Conservation (phyloP, 64 coral and sea anemone species). For the Cladopsammia gracilis region DNA sequence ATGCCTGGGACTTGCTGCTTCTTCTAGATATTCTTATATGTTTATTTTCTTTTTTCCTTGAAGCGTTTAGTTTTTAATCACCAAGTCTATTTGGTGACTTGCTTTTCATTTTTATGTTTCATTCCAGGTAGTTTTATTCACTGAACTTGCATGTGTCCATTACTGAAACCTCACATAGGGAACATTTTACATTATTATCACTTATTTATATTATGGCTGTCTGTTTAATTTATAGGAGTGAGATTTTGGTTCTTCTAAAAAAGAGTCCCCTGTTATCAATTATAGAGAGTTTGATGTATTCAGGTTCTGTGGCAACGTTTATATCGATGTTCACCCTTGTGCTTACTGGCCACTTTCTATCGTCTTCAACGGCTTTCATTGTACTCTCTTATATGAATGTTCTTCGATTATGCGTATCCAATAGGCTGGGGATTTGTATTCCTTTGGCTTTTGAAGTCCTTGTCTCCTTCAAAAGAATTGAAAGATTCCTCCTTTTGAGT, state of each 20-base stretch:
- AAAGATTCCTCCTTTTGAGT: not conserved
- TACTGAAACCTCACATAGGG: too few relatives aligned
- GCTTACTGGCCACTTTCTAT: not conserved
- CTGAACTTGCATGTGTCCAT: too few relatives aligned
- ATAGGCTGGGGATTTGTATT: not conserved
- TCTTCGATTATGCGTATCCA: not conserved
- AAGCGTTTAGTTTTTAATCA: too few relatives aligned
- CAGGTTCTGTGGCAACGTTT: not conserved
- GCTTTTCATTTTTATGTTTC: too few relatives aligned
- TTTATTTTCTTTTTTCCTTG: too few relatives aligned
- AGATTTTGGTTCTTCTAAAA: not conserved
- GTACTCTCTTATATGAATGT: constrained; percentile 38
- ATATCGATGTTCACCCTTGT: constrained; percentile 8
- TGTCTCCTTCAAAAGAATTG: not conserved
- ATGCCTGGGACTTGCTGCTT: too few relatives aligned
- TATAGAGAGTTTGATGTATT: constrained; percentile 2
- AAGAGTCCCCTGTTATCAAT: constrained; percentile 40
- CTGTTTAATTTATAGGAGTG: not conserved
- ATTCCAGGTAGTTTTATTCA: too few relatives aligned
- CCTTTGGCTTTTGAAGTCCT: not conserved
- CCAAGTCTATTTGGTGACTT: too few relatives aligned
- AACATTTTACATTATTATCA: too few relatives aligned
- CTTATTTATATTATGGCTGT: too few relatives aligned
- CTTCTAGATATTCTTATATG: too few relatives aligned
- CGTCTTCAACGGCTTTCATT: constrained; percentile 36